These are phyloP conservation scores for Mungos mungo DNA, from an alignment of 2,113 vertebrate genomes.

Conservation along the genomic window DNA sequence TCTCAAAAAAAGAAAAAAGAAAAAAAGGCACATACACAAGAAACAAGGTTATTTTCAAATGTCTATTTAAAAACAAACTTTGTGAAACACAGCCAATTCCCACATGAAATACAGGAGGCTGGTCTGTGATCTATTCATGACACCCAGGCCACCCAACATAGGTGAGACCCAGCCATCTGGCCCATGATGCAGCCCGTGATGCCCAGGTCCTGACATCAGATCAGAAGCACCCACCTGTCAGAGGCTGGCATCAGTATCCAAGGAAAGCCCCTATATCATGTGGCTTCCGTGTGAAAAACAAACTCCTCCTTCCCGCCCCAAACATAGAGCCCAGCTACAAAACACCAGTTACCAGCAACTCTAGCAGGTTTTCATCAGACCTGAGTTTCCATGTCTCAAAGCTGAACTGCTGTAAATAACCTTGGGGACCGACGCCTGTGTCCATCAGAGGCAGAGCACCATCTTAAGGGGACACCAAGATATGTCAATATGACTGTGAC, in stretches of 20 bases:
- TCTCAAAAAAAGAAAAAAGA: no score
- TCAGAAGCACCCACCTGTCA: background rate
- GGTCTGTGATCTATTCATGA: background rate
- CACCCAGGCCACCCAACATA: background rate
- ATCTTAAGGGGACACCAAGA: background rate
- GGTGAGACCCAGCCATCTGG: background rate
- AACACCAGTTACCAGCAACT: background rate
- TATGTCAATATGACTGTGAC: background rate
- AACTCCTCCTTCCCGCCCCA: background rate
- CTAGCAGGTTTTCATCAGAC: background rate
- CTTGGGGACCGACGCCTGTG: background rate
- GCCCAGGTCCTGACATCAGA: background rate
- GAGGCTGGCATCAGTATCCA: background rate
- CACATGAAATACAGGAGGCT: background rate
- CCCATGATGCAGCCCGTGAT: accelerated
- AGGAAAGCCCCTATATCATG: background rate
- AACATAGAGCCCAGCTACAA: accelerated
- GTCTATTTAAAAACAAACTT: background rate
- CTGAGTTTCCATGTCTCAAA: background rate
- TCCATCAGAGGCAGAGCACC: background rate
- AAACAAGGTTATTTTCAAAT: background rate
- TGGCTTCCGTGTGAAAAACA: constrained; percentile 21
- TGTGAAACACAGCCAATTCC: background rate
- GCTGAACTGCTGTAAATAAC: background rate
- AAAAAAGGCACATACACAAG: background rate